phyloP scores from a whole-genome alignment of 2,113 vertebrate genomes.

The Megatriorchis doriae region DNA sequence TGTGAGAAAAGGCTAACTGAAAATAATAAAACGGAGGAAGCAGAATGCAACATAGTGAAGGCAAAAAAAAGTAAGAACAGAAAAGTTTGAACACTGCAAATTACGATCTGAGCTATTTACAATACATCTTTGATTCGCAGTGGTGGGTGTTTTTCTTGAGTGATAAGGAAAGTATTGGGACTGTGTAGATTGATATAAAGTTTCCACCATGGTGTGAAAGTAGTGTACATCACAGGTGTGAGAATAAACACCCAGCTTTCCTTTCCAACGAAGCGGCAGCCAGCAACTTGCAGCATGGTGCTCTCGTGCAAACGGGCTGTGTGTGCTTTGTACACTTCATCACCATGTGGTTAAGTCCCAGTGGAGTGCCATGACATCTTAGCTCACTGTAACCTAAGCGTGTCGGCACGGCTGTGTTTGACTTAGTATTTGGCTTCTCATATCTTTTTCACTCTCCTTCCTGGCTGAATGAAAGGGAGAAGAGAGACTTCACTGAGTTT shows the following conservation, averaged over 20 bases:
- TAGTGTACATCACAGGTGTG: background rate
- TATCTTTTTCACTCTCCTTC: background rate
- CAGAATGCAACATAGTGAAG: background rate
- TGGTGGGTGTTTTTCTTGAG: background rate
- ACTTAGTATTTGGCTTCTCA: background rate
- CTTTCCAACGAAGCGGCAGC: fast-evolving
- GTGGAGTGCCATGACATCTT: background rate
- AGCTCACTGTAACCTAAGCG: background rate
- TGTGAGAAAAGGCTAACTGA: background rate
- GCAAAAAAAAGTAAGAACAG: background rate
- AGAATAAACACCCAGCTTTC: background rate
- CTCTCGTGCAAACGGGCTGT: background rate
- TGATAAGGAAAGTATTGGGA: background rate
- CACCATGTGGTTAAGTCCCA: background rate
- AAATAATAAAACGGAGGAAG: background rate
- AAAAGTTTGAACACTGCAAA: background rate
- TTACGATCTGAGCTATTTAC: background rate
- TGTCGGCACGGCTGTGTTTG: background rate
- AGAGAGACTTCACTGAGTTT: background rate
- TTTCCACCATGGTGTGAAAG: background rate
- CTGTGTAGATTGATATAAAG: background rate
- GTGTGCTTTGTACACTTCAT: background rate
- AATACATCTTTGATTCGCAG: background rate
- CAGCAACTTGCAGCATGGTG: background rate
- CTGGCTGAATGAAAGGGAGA: background rate